Evolutionary conservation across 2,797 vertebrate genomes (phyloP).

Genomic region (Malurus leucopterus): DNA sequence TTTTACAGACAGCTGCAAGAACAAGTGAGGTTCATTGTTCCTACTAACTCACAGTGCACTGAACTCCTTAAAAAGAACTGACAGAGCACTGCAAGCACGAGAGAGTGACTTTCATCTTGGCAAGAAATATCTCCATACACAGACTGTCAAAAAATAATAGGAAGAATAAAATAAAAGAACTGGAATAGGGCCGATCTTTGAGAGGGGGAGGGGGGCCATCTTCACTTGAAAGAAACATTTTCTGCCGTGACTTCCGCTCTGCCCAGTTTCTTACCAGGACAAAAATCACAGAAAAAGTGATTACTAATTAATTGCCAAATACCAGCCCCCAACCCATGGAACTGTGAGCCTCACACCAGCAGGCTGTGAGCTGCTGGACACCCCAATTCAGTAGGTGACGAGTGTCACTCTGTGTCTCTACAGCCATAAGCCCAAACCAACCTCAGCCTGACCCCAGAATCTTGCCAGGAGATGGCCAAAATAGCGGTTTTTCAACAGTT

Average conservation of each 20-base stretch:
- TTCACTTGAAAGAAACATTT: background rate
- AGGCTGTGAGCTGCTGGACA: background rate
- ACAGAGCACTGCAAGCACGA: slow-evolving; percentile 31
- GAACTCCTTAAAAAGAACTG: slow-evolving; percentile 52
- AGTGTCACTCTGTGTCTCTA: background rate
- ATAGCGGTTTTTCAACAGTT: no score
- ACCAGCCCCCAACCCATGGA: accelerated
- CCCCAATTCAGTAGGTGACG: background rate
- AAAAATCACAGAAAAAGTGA: background rate
- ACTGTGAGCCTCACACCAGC: background rate
- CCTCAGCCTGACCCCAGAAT: background rate
- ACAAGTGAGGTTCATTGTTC: slow-evolving; percentile 7
- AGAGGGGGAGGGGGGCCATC: background rate
- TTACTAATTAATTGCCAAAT: background rate
- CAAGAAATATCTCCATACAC: slow-evolving; percentile 59
- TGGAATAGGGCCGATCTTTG: background rate
- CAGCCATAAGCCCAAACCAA: background rate
- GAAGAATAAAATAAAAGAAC: slow-evolving; percentile 36
- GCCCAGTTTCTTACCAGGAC: background rate
- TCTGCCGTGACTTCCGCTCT: background rate
- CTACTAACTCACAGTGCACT: slow-evolving; percentile 45
- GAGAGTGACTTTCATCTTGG: slow-evolving; percentile 60
- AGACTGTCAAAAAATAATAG: slow-evolving; percentile 56
- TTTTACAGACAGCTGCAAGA: slow-evolving; percentile 13
- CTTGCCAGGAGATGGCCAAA: accelerated